phyloP scores from a whole-genome alignment of 2,797 vertebrate species.

The Sebastes reedi region DNA sequence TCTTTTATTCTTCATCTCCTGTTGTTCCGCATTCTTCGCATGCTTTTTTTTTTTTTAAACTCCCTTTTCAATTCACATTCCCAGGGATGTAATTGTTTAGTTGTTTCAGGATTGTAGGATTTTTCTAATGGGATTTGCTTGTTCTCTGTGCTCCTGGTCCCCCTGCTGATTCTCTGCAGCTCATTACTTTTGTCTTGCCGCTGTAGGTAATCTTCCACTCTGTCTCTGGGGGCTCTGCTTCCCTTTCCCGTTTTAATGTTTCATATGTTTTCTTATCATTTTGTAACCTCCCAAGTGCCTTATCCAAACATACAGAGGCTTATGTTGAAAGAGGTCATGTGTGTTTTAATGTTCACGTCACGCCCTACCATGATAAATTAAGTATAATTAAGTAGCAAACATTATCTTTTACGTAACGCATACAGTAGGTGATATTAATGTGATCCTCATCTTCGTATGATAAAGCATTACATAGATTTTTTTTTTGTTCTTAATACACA shows the following conservation, averaged over 20 bases:
- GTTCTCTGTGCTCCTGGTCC: constrained; percentile 15
- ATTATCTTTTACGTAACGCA: not conserved
- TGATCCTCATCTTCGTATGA: constrained; percentile 1
- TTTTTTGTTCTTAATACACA: not conserved
- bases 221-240: constrained; percentile 37
- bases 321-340: not conserved
- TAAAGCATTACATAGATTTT: not conserved
- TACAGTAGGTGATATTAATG: not conserved
- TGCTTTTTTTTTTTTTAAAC: not conserved
- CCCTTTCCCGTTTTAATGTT: constrained; percentile 36
- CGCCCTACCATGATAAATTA: not conserved
- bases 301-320: not conserved
- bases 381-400: constrained; percentile 8
- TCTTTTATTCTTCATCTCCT: not conserved
- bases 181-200: constrained; percentile 60
- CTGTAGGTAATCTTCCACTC: constrained; percentile 56
- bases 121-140: constrained; percentile 40
- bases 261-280: constrained; percentile 37
- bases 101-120: constrained; percentile 29
- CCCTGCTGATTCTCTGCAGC: constrained; percentile 40
- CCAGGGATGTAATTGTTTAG: constrained; percentile 29
- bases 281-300: constrained; percentile 15
- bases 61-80: constrained; percentile 13
- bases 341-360: constrained; percentile 7
- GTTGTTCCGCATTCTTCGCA: not conserved